Evolutionary conservation across 2,888 invertebrate species (phyloP).

Genomic region (Conus canariensis): DNA sequence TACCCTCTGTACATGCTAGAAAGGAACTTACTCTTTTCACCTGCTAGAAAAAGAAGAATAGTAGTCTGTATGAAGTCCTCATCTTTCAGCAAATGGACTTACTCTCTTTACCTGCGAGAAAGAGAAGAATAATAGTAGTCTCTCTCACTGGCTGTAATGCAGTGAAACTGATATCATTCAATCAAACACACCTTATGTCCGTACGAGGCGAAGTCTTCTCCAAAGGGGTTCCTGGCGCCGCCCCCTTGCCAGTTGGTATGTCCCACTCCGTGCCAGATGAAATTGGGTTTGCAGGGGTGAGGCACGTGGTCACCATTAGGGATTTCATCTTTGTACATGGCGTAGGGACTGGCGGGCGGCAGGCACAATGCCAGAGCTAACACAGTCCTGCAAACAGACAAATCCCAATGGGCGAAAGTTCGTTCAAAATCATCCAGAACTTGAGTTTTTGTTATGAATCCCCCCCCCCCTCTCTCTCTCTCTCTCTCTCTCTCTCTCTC

Average conservation of each 20-base stretch:
- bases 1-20: too few species aligned
- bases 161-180: too few species aligned
- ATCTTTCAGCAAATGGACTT: too few species aligned
- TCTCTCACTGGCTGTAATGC: too few species aligned
- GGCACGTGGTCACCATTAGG: slow-evolving; percentile 82
- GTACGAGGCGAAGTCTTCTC: slow-evolving; percentile 52
- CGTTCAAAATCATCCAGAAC: background rate
- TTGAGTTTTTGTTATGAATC: background rate
- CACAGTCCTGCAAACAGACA: slow-evolving; percentile 9
- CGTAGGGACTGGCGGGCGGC: slow-evolving; percentile 29
- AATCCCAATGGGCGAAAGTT: background rate
- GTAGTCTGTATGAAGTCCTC: too few species aligned
- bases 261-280: slow-evolving; percentile 61
- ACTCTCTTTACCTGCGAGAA: too few species aligned
- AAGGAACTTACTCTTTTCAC: too few species aligned
- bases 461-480: too few species aligned
- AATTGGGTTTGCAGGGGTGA: slow-evolving; percentile 59
- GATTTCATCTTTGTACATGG: slow-evolving; percentile 44
- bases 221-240: slow-evolving; percentile 59
- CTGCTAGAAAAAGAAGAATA: too few species aligned
- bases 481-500: too few species aligned
- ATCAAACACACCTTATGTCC: slow-evolving; percentile 26
- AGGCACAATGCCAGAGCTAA: background rate
- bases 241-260: slow-evolving; percentile 54
- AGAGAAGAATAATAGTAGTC: too few species aligned